A percentile compares a stretch with the other conserved stretches of the same genome.
Evolutionary conservation across 2,888 invertebrate genomes (phyloP).

Genomic region (Cylindroiulus punctatus): DNA sequence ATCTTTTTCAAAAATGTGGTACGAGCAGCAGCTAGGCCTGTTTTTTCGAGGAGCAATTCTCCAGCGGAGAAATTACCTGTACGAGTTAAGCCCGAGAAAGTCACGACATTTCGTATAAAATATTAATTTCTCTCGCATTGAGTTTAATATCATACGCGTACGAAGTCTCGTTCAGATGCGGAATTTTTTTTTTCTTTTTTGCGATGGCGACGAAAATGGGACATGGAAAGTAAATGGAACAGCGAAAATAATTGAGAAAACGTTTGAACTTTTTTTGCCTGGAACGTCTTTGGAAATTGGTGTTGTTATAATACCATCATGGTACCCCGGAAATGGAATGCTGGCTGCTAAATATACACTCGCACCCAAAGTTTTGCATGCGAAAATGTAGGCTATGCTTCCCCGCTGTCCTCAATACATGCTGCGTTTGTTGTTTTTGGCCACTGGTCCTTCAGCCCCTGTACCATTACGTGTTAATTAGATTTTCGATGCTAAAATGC

Average conservation of each 20-base stretch:
- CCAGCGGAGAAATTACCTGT: not conserved
- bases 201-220: constrained; percentile 16
- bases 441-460: not conserved
- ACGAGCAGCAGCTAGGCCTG: not conserved
- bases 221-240: constrained; percentile 42
- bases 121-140: not conserved
- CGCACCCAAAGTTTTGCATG: not conserved
- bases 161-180: not conserved
- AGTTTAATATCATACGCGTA: not conserved
- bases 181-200: constrained; percentile 1
- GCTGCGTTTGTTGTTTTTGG: constrained; percentile 13
- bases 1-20: not conserved
- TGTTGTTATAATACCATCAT: not conserved
- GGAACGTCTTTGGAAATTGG: constrained; percentile 19
- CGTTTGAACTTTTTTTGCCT: not conserved
- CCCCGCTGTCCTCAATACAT: constrained; percentile 1
- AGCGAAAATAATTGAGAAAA: constrained; percentile 23
- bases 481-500: not conserved
- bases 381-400: constrained; percentile 26
- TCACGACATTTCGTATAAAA: not conserved
- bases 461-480: constrained; percentile 3
- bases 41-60: not conserved
- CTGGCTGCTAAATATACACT: not conserved
- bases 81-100: not conserved
- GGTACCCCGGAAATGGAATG: constrained; percentile 20